Conservation (phyloP, 2,888 invertebrate genomes). For the Dicroscelio sp. region DNA sequence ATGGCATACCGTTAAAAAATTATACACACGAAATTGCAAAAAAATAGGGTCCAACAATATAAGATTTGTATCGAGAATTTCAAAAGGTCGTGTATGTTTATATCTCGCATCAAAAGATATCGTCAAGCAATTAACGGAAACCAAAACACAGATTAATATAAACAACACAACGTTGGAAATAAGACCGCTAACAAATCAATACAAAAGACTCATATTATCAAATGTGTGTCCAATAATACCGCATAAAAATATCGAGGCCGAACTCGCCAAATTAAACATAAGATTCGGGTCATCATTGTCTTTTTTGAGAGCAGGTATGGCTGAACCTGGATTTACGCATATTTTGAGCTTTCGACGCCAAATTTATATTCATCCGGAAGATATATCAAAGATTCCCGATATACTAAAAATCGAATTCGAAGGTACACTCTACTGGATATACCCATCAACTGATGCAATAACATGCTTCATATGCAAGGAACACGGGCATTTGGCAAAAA, state of each 20-base stretch:
- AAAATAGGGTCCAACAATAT: background rate
- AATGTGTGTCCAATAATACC: slow-evolving; percentile 83
- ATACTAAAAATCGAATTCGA: slow-evolving; percentile 67
- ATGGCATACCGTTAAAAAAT: background rate
- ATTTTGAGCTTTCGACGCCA: slow-evolving; percentile 82
- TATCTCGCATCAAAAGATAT: slow-evolving; percentile 1
- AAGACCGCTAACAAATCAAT: slow-evolving; percentile 34
- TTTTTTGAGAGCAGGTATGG: slow-evolving; percentile 82
- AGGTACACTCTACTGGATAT: slow-evolving; percentile 73
- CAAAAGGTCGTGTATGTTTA: slow-evolving; percentile 6
- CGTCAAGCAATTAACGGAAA: slow-evolving; percentile 3
- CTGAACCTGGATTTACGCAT: slow-evolving; percentile 80
- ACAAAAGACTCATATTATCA: slow-evolving; percentile 77
- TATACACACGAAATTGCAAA: slow-evolving; percentile 1
- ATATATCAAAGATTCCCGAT: slow-evolving; percentile 66
- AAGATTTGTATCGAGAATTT: background rate
- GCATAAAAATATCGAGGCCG: background rate
- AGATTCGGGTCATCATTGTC: slow-evolving; percentile 79
- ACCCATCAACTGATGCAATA: slow-evolving; percentile 60
- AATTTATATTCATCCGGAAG: slow-evolving; percentile 75
- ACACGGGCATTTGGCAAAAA: slow-evolving; percentile 47
- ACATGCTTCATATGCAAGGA: slow-evolving; percentile 62
- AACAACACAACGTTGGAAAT: background rate
- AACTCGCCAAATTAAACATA: slow-evolving; percentile 40
- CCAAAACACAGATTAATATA: background rate